Percentiles rank a stretch among this genome's conserved stretches.
Evolutionary conservation across 2,888 invertebrate genomes (phyloP).

Genomic region (Epinotia nisella): DNA sequence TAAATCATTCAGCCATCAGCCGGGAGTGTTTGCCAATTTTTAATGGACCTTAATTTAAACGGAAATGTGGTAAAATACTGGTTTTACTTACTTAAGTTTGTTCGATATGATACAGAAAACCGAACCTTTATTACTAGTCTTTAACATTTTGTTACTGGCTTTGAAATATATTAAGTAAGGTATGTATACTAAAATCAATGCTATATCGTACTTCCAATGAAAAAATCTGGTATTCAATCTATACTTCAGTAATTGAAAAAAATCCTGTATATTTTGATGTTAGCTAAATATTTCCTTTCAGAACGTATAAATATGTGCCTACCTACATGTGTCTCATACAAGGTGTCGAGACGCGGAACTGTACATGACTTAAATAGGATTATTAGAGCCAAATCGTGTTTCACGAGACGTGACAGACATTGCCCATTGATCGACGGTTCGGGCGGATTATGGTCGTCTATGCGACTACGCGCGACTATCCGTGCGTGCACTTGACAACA

Average conservation of each 20-base stretch:
- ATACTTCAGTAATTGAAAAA: background rate
- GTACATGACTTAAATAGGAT: slow-evolving; percentile 17
- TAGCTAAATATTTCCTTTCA: background rate
- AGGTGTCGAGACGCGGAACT: background rate
- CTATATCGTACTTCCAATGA: background rate
- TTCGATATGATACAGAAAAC: background rate
- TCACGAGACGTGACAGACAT: slow-evolving; percentile 44
- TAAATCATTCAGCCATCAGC: slow-evolving; percentile 58
- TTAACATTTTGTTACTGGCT: background rate
- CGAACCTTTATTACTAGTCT: background rate
- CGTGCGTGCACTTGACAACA: slow-evolving; percentile 70
- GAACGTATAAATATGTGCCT: background rate
- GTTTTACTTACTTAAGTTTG: background rate
- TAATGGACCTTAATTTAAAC: slow-evolving; percentile 21
- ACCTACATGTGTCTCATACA: background rate
- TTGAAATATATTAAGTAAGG: background rate
- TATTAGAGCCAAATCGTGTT: slow-evolving; percentile 11
- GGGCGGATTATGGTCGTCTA: slow-evolving; percentile 53
- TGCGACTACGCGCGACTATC: slow-evolving; percentile 45
- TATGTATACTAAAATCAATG: background rate
- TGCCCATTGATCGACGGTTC: slow-evolving; percentile 52
- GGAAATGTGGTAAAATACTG: background rate
- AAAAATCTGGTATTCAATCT: background rate
- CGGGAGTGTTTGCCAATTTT: slow-evolving; percentile 35
- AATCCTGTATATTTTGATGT: background rate